phyloP scores from a whole-genome alignment of 2,888 invertebrate genomes.

The Nephrotoma guestfalica region DNA sequence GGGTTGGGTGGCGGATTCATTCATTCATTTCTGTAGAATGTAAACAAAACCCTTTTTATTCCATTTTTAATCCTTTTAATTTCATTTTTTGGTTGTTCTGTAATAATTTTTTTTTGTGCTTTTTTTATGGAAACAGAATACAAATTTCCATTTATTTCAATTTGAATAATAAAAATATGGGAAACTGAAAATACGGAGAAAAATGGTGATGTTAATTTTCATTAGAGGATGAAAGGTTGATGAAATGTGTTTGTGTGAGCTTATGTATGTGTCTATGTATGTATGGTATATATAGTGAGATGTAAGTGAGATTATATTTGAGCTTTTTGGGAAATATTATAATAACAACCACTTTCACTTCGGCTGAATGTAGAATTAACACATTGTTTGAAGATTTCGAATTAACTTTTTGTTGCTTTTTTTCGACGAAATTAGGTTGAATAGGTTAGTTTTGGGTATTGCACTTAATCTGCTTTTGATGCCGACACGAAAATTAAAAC shows the following conservation, averaged over 20 bases:
- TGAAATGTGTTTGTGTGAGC: background rate
- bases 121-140: background rate
- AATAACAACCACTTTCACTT: background rate
- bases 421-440: background rate
- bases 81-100: background rate
- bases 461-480: background rate
- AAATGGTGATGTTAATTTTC: background rate
- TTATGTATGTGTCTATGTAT: too few relatives aligned
- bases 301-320: background rate
- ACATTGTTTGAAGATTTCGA: background rate
- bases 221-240: background rate
- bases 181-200: background rate
- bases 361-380: background rate
- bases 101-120: background rate
- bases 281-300: background rate
- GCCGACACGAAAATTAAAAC: too few relatives aligned
- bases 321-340: background rate
- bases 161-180: background rate
- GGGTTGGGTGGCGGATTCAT: background rate
- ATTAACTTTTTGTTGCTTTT: background rate
- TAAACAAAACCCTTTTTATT: background rate
- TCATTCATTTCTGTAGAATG: background rate
- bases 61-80: background rate
- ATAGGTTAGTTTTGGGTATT: background rate
- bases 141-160: background rate